Conservation (phyloP, 2,113 vertebrate genomes). For the Forbesichthys agassizii region DNA sequence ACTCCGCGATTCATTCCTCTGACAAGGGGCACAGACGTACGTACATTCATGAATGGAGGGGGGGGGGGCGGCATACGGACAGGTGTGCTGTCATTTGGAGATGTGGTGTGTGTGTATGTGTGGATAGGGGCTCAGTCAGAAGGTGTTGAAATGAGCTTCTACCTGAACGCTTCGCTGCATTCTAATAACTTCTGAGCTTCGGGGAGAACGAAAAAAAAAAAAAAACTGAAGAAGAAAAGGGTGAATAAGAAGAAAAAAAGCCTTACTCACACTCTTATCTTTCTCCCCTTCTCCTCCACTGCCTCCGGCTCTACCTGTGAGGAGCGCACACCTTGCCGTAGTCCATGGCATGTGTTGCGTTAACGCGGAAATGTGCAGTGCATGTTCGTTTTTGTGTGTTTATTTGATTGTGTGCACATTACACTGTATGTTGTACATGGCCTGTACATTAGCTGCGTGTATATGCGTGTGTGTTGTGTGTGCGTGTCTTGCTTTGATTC, state of each 20-base stretch:
- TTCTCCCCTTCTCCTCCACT: conserved; percentile 21
- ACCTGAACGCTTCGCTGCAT: conserved; percentile 74
- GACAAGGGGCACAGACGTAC: neutral
- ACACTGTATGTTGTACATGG: too few relatives aligned
- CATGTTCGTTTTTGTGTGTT: conserved; percentile 10
- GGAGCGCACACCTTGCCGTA: conserved; percentile 57
- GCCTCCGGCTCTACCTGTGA: conserved; percentile 49
- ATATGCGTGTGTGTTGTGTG: neutral
- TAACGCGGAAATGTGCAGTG: neutral
- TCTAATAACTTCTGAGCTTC: conserved; percentile 67
- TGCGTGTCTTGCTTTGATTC: neutral
- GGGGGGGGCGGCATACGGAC: conserved; percentile 33
- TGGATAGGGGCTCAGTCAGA: conserved; percentile 66
- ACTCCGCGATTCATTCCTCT: conserved; percentile 18
- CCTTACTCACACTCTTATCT: conserved; percentile 24
- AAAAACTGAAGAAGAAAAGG: neutral
- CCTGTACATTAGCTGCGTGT: neutral
- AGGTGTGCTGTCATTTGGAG: conserved; percentile 38
- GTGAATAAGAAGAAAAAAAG: neutral
- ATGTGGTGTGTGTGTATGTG: conserved; percentile 13
- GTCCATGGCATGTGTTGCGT: conserved; percentile 36
- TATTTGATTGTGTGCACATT: neutral
- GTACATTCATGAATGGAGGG: too few relatives aligned
- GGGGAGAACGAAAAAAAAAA: conserved; percentile 19
- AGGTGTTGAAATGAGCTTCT: conserved; percentile 66